These are phyloP conservation scores for Lerema accius DNA, from an alignment of 1,140 invertebrate species.

Conservation along the genomic window DNA sequence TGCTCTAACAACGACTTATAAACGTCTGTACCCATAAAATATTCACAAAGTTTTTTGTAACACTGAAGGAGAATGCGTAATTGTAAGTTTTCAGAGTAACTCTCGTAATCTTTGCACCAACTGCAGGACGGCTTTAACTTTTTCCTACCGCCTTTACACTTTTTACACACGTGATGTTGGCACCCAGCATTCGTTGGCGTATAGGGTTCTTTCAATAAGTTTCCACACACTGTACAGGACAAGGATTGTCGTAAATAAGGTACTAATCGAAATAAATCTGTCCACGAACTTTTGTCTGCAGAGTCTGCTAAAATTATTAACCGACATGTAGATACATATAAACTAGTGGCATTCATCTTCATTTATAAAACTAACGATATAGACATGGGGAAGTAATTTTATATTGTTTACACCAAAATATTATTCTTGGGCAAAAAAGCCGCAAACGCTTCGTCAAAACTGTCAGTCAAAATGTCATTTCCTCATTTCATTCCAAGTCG, in stretches of 20 bases:
- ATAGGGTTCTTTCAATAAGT: slow-evolving; percentile 91
- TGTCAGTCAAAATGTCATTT: slow-evolving; percentile 49
- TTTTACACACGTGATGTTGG: slow-evolving; percentile 93
- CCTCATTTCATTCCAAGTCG: no score
- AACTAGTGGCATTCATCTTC: slow-evolving; percentile 92
- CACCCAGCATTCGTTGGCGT: slow-evolving; percentile 91
- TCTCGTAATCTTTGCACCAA: slow-evolving; percentile 92
- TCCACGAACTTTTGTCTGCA: slow-evolving; percentile 88
- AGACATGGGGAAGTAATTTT: slow-evolving; percentile 52
- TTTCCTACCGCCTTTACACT: slow-evolving; percentile 92
- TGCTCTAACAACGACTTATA: slow-evolving; percentile 85
- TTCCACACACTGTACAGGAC: slow-evolving; percentile 94
- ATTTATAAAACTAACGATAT: slow-evolving; percentile 54
- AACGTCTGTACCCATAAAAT: slow-evolving; percentile 88
- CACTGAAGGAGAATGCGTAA: slow-evolving; percentile 92
- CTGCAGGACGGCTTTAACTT: slow-evolving; percentile 92
- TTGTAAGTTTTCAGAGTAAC: slow-evolving; percentile 92
- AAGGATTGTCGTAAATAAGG: slow-evolving; percentile 93
- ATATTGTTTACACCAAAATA: slow-evolving; percentile 74
- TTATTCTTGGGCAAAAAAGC: slow-evolving; percentile 68
- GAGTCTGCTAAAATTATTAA: slow-evolving; percentile 87
- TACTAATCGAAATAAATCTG: slow-evolving; percentile 91
- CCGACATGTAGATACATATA: slow-evolving; percentile 93
- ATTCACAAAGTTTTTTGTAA: slow-evolving; percentile 94
- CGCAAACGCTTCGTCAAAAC: slow-evolving; percentile 63